Base-by-base conservation (phyloP, 2,113 vertebrate species). In the Otis tarda region DNA sequence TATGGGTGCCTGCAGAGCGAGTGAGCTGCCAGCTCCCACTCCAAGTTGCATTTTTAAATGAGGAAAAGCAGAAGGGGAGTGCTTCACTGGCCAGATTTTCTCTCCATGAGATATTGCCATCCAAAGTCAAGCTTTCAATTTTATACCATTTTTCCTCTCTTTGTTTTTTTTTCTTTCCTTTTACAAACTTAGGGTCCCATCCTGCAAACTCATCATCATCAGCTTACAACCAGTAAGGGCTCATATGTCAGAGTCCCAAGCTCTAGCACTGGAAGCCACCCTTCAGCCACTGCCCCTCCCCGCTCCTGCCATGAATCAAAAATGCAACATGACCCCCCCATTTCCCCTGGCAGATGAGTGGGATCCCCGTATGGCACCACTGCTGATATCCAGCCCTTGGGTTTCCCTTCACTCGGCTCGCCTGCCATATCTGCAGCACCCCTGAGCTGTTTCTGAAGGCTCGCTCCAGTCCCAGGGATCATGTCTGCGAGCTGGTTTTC, bases 281-380 rank as follows among this genome's bases (percentile, higher is more conserved):
- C 43, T n/a, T 52, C 6, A 6, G 28, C 14, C 3, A 0, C n/a
- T 64, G 59, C 30, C 20, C 12, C 23, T 50, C n/a, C 14, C 39
- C 4, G 3, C 23, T 63, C 41, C 67, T 13, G 61, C 23, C 63
- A 47, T 6, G 45, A 69, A 13, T 14, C 27, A 69, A 55, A 53
- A 60, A n/a, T 12, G 20, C 1, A 1, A 3, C 30, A 30, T 4
- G 30, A 24, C 3, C 12, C 20, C 20, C 35, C 41, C 4, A 0
- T 33, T 63, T 45, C 16, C 13, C 9, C 39, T 33, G 35, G 24
- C 30, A 41, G 68, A 25, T 2, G 2, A 41, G 43, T 8, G 31
- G 59, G 21, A 74, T 10, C 57, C 21, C 20, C 2, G 1, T 35
- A 13, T 35, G 50, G n/a, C 43, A 81, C 31, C 68, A 65, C n/a